A percentile compares a stretch with the other conserved stretches of the same genome.
Evolutionary conservation across 2,797 vertebrate genomes (phyloP).

Genomic region (Eulemur albifrons): DNA sequence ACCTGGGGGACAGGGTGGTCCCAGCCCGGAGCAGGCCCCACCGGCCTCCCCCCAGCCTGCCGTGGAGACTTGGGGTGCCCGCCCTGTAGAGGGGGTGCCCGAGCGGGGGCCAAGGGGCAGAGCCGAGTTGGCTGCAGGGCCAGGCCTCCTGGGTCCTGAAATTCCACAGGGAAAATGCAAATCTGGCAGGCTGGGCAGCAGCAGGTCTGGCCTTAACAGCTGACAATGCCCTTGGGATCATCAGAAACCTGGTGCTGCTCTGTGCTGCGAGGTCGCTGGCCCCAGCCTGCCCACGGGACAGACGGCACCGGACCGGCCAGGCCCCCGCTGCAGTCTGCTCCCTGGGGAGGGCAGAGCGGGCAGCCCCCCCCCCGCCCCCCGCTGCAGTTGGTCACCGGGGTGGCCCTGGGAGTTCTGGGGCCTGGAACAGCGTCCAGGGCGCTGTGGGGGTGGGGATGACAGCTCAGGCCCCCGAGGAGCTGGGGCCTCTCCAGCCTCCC

Average conservation of each 20-base stretch:
- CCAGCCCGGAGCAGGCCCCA: fast-evolving
- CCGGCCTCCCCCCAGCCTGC: neutral
- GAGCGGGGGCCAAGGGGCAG: neutral
- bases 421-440: neutral
- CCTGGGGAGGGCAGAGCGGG: neutral
- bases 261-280: fast-evolving
- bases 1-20: neutral
- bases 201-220: neutral
- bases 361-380: neutral
- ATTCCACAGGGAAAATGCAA: neutral
- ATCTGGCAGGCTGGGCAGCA: neutral
- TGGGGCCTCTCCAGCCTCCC: neutral
- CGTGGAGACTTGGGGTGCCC: neutral
- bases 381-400: neutral
- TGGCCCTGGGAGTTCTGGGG: neutral
- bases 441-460: too few species aligned
- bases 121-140: neutral
- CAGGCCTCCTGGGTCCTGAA: neutral
- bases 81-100: neutral
- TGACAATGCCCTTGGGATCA: fast-evolving
- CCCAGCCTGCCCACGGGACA: neutral
- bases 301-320: fast-evolving
- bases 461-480: neutral
- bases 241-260: neutral
- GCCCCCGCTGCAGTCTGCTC: neutral